Conservation (phyloP, 1,140 invertebrate species). For the Halesus radiatus region DNA sequence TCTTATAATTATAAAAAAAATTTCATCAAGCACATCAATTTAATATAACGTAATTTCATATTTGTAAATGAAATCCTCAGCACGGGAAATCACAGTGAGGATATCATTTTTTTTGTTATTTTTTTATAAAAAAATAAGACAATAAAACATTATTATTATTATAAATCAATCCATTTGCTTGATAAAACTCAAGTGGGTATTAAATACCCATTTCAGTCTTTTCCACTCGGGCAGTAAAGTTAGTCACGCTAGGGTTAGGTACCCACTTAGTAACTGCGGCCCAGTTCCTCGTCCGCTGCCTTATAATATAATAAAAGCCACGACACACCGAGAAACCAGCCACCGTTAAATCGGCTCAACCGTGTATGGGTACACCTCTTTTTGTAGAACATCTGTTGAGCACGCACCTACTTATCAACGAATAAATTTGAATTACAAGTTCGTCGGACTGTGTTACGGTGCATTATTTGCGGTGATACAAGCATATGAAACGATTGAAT, state of each 20-base stretch:
- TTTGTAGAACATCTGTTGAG: constrained; percentile 19
- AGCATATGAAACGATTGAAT: too few relatives aligned
- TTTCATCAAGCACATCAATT: too few relatives aligned
- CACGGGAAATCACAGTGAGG: too few relatives aligned
- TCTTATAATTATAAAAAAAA: too few relatives aligned
- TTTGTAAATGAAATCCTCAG: too few relatives aligned
- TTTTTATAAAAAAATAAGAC: too few relatives aligned
- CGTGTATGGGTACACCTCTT: neutral
- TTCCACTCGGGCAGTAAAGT: neutral
- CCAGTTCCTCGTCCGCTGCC: too few relatives aligned
- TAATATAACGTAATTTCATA: too few relatives aligned
- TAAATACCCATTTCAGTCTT: neutral
- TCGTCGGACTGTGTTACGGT: neutral
- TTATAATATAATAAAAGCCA: too few relatives aligned
- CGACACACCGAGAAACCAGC: neutral
- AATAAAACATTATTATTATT: too few relatives aligned
- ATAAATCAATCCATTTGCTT: neutral
- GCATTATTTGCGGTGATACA: too few relatives aligned
- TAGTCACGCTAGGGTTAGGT: constrained; percentile 7
- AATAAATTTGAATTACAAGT: constrained; percentile 23
- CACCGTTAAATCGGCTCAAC: constrained; percentile 27
- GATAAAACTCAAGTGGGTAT: constrained; percentile 6
- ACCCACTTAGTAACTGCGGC: neutral
- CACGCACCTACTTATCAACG: neutral
- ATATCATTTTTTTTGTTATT: too few relatives aligned